phyloP scores from a whole-genome alignment of 2,113 vertebrate genomes.

The Microtus richardsoni region DNA sequence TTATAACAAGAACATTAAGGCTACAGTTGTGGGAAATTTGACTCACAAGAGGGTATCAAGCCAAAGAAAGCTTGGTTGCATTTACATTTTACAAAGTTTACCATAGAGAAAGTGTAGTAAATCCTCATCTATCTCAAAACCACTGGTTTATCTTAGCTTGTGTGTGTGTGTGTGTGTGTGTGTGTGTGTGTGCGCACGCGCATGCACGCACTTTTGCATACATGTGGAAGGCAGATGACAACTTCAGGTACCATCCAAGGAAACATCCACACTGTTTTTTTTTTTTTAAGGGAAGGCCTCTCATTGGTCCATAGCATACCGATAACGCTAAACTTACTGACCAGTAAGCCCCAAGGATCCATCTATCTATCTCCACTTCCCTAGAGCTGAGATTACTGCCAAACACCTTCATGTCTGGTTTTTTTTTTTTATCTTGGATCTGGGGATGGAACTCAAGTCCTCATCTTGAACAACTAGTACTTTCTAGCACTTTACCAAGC shows the following conservation, averaged over 20 bases:
- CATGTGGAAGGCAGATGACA: not conserved
- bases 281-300: not conserved
- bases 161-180: not conserved
- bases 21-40: not conserved
- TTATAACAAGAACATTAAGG: not conserved
- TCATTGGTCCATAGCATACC: not conserved
- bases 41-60: not conserved
- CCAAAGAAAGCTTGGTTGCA: not conserved
- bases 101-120: not conserved
- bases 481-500: not conserved
- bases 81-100: not conserved
- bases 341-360: not conserved
- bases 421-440: not conserved
- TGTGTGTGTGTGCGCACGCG: fast-evolving
- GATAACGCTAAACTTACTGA: not conserved
- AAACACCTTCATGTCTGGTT: not conserved
- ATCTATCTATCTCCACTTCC: not conserved
- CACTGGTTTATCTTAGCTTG: not conserved
- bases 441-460: not conserved
- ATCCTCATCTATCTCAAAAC: too few species aligned
- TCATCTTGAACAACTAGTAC: not conserved
- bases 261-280: too few species aligned
- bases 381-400: not conserved
- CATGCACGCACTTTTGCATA: too few species aligned
- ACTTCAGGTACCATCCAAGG: not conserved